Evolutionary conservation across 2,113 vertebrate species (phyloP).

Genomic region (Malurus cyaneus): DNA sequence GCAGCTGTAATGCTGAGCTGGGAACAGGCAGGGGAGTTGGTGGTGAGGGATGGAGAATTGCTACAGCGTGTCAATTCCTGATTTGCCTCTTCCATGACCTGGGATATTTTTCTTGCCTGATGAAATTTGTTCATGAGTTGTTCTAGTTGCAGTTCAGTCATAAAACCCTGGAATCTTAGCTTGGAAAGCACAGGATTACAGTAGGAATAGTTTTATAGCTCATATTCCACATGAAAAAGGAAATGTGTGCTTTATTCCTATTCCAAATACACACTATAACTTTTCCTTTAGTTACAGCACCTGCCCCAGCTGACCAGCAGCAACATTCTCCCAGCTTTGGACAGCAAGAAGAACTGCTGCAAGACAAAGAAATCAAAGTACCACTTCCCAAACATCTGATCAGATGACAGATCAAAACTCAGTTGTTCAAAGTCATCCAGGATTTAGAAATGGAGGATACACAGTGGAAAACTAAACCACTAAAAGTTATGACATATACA

Average conservation of each 20-base stretch:
- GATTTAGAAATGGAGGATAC: not conserved
- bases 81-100: not conserved
- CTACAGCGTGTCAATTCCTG: not conserved
- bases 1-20: not conserved
- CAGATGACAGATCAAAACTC: not conserved
- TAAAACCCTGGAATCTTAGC: not conserved
- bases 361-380: constrained; percentile 85
- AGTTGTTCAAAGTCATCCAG: not conserved
- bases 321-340: constrained; percentile 84
- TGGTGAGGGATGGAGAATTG: not conserved
- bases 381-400: constrained; percentile 91
- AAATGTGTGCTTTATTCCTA: not conserved
- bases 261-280: not conserved
- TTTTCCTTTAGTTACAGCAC: constrained; percentile 72
- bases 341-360: constrained; percentile 85
- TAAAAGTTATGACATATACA: rapidly evolving
- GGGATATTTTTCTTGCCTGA: not conserved
- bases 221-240: not conserved
- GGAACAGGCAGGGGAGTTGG: not conserved
- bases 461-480: not conserved
- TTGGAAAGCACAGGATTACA: not conserved
- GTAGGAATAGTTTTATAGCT: not conserved
- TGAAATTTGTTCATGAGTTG: not conserved
- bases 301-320: constrained; percentile 89
- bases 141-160: not conserved